phyloP scores from a whole-genome alignment of 2,113 vertebrate species.

The Alexandromys fortis region DNA sequence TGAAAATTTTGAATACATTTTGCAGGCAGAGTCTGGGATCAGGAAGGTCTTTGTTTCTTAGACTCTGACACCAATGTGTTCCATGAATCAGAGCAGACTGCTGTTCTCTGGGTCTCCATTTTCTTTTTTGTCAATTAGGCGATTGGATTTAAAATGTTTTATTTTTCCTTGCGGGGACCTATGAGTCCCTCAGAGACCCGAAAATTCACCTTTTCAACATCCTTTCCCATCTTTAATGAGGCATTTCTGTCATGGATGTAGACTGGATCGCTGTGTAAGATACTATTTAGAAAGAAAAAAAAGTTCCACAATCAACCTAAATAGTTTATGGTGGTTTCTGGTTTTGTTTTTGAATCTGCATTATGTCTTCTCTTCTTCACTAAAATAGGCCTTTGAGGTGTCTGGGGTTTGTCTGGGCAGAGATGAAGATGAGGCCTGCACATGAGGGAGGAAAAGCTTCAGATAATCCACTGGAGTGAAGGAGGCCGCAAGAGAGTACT shows the following conservation, averaged over 20 bases:
- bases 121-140: neutral
- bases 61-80: neutral
- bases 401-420: neutral
- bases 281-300: neutral
- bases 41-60: neutral
- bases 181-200: neutral
- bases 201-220: neutral
- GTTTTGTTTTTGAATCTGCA: neutral
- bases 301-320: neutral
- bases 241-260: neutral
- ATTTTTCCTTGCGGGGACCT: neutral
- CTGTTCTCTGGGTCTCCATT: neutral
- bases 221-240: neutral
- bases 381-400: constrained; percentile 12
- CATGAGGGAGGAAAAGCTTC: neutral
- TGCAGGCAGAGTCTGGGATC: neutral
- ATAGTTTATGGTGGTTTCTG: neutral
- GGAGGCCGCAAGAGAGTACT: neutral
- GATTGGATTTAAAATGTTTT: neutral
- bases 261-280: neutral
- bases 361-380: constrained; percentile 15
- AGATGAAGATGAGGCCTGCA: neutral
- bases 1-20: neutral
- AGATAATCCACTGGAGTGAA: neutral
- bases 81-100: neutral